phyloP scores from a whole-genome alignment of 2,888 invertebrate species.

The Drosophila multiciliata region DNA sequence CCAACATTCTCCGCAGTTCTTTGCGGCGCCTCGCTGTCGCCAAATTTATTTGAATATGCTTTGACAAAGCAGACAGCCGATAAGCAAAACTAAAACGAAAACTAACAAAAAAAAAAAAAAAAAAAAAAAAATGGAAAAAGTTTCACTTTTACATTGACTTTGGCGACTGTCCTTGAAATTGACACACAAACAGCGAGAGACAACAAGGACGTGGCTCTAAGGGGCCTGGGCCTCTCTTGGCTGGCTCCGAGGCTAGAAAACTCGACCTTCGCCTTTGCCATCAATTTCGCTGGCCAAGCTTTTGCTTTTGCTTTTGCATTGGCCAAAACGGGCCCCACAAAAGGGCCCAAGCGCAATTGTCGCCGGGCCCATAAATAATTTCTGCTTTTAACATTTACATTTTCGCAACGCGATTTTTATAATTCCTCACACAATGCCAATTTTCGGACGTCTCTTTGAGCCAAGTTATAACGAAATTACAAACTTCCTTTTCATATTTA shows the following conservation, averaged over 20 bases:
- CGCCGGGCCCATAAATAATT: constrained; percentile 52
- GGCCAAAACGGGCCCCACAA: constrained; percentile 8
- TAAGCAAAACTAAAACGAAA: constrained; percentile 45
- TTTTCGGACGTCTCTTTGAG: not conserved
- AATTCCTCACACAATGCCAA: constrained; percentile 8
- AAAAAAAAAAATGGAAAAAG: constrained; percentile 33
- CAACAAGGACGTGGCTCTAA: constrained; percentile 33
- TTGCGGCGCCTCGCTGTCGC: constrained; percentile 46
- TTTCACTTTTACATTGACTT: constrained; percentile 65
- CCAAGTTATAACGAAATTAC: constrained; percentile 23
- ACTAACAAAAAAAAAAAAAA: constrained; percentile 11
- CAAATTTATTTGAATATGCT: constrained; percentile 58
- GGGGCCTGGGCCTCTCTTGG: not conserved
- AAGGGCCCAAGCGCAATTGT: constrained; percentile 23
- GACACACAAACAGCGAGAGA: constrained; percentile 34
- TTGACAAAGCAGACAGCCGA: constrained; percentile 60
- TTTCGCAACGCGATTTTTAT: constrained; percentile 26
- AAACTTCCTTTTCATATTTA: not conserved
- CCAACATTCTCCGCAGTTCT: not conserved
- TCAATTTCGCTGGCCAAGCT: constrained; percentile 53
- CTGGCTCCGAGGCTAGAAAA: constrained; percentile 4
- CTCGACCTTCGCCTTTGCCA: constrained; percentile 72
- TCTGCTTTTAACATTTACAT: constrained; percentile 52
- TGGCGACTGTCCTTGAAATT: constrained; percentile 61
- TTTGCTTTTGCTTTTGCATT: constrained; percentile 9